These are phyloP conservation scores for Ammodytes dubius DNA, from an alignment of 2,113 vertebrate species.

Conservation along the genomic window DNA sequence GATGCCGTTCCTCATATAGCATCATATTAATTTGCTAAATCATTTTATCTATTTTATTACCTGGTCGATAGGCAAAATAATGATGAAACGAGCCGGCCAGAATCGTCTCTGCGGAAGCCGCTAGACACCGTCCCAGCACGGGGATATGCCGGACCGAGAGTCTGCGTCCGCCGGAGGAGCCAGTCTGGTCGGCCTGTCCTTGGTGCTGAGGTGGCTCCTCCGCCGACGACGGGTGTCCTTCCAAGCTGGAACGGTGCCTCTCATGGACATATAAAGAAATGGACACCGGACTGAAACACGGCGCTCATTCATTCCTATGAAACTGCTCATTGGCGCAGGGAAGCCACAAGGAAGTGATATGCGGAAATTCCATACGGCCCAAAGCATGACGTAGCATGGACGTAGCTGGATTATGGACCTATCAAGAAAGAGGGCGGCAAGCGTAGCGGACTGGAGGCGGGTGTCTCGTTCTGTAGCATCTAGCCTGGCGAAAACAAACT, in stretches of 20 bases:
- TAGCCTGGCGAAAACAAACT: too few species aligned
- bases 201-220: conserved; percentile 39
- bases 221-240: conserved; percentile 71
- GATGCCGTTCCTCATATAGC: background rate
- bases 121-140: accelerated
- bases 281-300: too few species aligned
- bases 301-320: too few species aligned
- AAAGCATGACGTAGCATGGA: too few species aligned
- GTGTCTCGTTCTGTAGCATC: too few species aligned
- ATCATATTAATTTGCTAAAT: background rate
- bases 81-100: background rate
- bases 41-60: conserved; percentile 19
- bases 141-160: background rate
- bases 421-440: too few species aligned
- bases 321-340: too few species aligned
- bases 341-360: too few species aligned
- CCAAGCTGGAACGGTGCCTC: conserved; percentile 73
- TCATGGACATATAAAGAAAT: too few species aligned
- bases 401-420: too few species aligned
- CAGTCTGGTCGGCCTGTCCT: conserved; percentile 61
- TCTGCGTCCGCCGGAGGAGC: conserved; percentile 20
- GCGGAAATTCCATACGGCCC: too few species aligned
- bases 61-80: background rate
- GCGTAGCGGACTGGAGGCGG: too few species aligned
- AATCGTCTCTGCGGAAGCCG: background rate